Base-by-base conservation (phyloP, 2,113 vertebrate species). In the Mus pahari region DNA sequence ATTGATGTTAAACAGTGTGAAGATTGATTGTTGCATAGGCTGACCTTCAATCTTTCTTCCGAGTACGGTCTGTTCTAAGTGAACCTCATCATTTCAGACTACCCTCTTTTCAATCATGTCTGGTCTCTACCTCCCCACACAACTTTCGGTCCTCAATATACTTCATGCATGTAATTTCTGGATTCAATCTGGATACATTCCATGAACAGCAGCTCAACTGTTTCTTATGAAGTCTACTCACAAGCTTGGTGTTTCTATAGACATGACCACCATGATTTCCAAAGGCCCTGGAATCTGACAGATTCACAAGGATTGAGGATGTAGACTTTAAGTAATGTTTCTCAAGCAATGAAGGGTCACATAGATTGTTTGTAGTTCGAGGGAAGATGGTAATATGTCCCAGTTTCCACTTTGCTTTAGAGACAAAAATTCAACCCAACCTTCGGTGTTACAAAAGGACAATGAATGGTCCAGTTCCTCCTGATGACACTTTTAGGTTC, bases 141-240 rank as follows among this genome's bases (percentile, higher is more conserved):
- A 92, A 19, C 82, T 88, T 26, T 62, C 13, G 92, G 22, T n/a
- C 20, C 84, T 16, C 55, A 89, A 31, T 50, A 66, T 33, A 77
- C 81, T 53, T 73, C 28, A 31, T 78, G 1, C 7, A 58, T 50
- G 4, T 36, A 58, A 2, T 48, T 79, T 91, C 28, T 73, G 39
- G 84, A 71, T 16, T 58, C 91, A 81, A 9, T 92, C 58, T 88
- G 33, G 14, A 87, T 93, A 91, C 0, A 5, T 92, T 26, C 55
- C 22, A 48, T 66, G 48, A 26, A 86, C 5, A 90, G 5, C 13
- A 14, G 33, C 6, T 73, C 24, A 66, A 20, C 48, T 58, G 7
- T 62, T 55, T 53, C 89, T 4, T 64, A 24, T 50, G 28, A 58
- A 5, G 71, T 55, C n/a, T 7, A 62, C 20, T 93, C 26, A 91